A percentile compares a stretch with the other conserved stretches of the same genome.
Evolutionary conservation across 64 coral and sea anemone species (phyloP).

Genomic region (Pachyseris speciosa): DNA sequence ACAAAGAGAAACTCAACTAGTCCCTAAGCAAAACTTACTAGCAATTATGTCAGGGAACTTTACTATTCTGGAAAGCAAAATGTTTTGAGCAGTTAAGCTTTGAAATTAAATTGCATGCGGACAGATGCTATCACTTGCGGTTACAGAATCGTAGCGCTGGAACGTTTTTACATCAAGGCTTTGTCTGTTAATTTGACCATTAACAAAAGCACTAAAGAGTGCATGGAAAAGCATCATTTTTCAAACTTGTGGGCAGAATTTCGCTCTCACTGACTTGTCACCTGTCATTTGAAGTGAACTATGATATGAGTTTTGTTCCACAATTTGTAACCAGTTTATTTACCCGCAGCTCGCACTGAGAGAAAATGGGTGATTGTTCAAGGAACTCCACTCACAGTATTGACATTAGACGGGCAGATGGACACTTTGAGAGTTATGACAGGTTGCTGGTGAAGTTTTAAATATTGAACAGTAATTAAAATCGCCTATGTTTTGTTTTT

Average conservation of each 20-base stretch:
- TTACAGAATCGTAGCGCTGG: not conserved
- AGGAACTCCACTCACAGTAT: not conserved
- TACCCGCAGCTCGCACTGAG: not conserved
- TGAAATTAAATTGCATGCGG: slow-evolving; percentile 2
- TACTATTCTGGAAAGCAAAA: not conserved
- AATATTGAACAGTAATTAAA: slow-evolving; percentile 50
- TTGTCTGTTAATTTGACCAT: slow-evolving; percentile 3
- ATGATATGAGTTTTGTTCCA: not conserved
- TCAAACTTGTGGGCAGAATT: not conserved
- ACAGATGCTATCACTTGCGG: not conserved
- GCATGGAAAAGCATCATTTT: not conserved
- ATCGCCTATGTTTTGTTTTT: slow-evolving; percentile 55
- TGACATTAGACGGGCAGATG: slow-evolving; percentile 37
- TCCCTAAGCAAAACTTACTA: no score
- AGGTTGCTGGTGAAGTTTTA: slow-evolving; percentile 49
- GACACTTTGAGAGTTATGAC: not conserved
- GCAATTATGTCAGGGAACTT: not conserved
- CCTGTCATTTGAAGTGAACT: not conserved
- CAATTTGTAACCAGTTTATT: slow-evolving; percentile 14
- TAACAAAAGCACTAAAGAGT: not conserved
- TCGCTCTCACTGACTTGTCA: not conserved
- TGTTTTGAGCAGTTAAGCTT: not conserved
- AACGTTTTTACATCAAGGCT: not conserved
- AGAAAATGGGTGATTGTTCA: not conserved
- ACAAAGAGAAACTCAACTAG: no score